Evolutionary conservation across 2,888 invertebrate genomes (phyloP), one percentile per base, ranked within the genome.

Genomic region (Orthosia gracilis): DNA sequence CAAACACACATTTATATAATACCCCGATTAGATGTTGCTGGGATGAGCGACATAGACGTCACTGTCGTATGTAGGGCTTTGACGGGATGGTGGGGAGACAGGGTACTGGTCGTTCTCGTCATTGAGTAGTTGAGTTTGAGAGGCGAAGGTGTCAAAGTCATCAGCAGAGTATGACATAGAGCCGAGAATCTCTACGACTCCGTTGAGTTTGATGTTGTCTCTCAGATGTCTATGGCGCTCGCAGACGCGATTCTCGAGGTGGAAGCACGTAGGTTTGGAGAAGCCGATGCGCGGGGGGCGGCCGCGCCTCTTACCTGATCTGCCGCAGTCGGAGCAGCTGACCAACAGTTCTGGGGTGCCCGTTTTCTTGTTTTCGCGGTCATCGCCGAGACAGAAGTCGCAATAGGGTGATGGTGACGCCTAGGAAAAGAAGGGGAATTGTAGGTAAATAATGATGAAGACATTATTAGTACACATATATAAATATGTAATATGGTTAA

Each of bases 341-440:
- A 99, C 99, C 79, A 99, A 97, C 94, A 99, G 98, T 95, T 99
- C 99, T 57, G 99, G 98, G 58, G 98, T 97, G 83, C 98, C 98
- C 0, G 99, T 99, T 95, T 99, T 99, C 97, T 99, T 99, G 97
- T 99, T 99, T 96, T 99, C 98, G 69, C 98, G 97, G 85, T 98
- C 98, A 96, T 99, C 99, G 73, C 99, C 99, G 88, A 99, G 97
- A 95, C 99, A 99, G 96, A 99, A 99, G 97, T 99, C 99, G 96
- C 99, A 99, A 96, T 99, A 99, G 0, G 98, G 98, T 64, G 98
- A 99, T n/a, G 98, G 98, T 63, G 98, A 97, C 0, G 98, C 98
- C 94, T 40, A 40, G 40, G 40, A 40, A 9, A 40, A 40, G 40
- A 40, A 40, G 40, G 9, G 40, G 7, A 40, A 40, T 40, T 40